phyloP scores from a whole-genome alignment of 2,797 vertebrate species.

The Sus cebifrons region DNA sequence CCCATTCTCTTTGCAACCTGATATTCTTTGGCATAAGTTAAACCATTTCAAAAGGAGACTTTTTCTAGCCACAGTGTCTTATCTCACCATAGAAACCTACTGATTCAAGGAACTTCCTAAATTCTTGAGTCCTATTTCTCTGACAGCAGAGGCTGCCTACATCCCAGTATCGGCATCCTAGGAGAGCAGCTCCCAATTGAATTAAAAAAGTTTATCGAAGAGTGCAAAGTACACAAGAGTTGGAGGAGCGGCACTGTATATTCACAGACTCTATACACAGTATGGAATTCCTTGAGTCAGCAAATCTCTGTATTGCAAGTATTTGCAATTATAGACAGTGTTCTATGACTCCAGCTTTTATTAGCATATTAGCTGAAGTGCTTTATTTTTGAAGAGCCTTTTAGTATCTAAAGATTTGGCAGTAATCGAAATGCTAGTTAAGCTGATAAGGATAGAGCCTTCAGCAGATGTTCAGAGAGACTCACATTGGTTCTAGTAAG shows the following conservation, averaged over 20 bases:
- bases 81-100: background rate
- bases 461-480: conserved; percentile 72
- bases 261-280: background rate
- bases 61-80: background rate
- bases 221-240: background rate
- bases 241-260: background rate
- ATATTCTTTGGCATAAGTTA: background rate
- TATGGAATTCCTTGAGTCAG: conserved; percentile 59
- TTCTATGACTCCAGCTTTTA: conserved; percentile 58
- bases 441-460: conserved; percentile 69
- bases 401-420: conserved; percentile 80
- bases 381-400: conserved; percentile 83
- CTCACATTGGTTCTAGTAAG: conserved; percentile 78
- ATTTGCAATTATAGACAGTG: background rate
- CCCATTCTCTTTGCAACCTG: background rate
- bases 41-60: background rate
- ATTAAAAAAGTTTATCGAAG: conserved; percentile 44
- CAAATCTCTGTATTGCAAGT: conserved; percentile 43
- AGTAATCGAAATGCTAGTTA: conserved; percentile 78
- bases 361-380: conserved; percentile 73
- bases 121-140: background rate
- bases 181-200: background rate
- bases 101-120: conserved; percentile 38
- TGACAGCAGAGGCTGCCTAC: background rate
- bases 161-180: background rate